These are phyloP conservation scores for Prietella phreatophila DNA, from an alignment of 2,113 vertebrate species.

Conservation along the genomic window DNA sequence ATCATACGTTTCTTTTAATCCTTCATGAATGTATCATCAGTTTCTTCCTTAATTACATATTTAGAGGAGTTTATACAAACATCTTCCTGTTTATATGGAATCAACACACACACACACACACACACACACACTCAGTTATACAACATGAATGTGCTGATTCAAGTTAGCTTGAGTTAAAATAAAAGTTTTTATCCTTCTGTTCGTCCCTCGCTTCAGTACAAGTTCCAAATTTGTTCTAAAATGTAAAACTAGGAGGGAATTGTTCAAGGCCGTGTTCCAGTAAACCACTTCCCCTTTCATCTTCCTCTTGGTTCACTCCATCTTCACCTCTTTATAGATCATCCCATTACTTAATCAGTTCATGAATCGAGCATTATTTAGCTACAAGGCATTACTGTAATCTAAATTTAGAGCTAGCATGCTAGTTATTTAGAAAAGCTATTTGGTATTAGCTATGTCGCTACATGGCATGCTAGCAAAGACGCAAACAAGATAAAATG, in stretches of 20 bases:
- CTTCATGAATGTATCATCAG: neutral
- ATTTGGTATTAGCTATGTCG: neutral
- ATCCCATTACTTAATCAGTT: neutral
- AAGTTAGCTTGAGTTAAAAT: neutral
- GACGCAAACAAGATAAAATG: neutral
- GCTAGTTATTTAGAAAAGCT: neutral
- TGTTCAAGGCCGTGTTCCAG: neutral
- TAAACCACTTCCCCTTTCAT: neutral
- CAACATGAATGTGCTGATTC: neutral
- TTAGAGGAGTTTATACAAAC: neutral
- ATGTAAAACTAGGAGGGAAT: neutral
- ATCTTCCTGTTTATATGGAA: neutral
- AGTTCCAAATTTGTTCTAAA: neutral
- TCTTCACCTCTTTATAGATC: neutral
- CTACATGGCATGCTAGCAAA: neutral
- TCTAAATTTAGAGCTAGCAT: neutral
- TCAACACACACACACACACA: neutral
- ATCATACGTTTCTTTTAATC: neutral
- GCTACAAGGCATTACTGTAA: neutral
- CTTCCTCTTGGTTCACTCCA: neutral
- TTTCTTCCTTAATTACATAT: neutral
- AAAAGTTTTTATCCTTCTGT: neutral
- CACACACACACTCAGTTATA: neutral
- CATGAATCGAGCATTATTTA: neutral
- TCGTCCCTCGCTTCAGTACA: neutral